Base-by-base conservation (phyloP, 2,888 invertebrate species). In the Ctena decussata region DNA sequence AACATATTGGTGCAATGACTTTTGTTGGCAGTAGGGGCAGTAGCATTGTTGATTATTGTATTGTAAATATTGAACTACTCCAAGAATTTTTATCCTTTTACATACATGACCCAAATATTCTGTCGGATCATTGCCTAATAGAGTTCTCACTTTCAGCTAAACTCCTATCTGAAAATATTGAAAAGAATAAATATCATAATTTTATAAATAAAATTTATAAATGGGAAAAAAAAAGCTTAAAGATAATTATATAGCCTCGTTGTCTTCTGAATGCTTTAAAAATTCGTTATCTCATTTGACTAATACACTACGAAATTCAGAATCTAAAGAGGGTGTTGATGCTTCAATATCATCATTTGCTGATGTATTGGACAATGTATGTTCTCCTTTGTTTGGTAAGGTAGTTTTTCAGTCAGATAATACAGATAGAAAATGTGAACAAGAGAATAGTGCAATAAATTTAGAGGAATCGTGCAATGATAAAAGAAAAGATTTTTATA, bases 101-200 rank as follows among this genome's bases (percentile, higher is more conserved):
- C 27, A 41, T 79, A 8, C 37, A 79, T 39, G 79, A 79, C 21
- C 73, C 72, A 2, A 79, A 72, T 41, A 72, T 73, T 21, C 49
- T 79, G 1, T 79, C 79, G 1, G 80, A 80, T 35, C 69, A 60
- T 60, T 80, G 80, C 44, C n/a, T 65, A 8, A 41, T 74, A 65
- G 80, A 73, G 21, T 80, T 80, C 65, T 24, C 41, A 46, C 27
- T 73, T 8, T 73, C 35, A 3, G 12, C 73, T 11, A 41, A 41
- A 6, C 6, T 41, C 15, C 15, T 1, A 5, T 12, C 5, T 37
- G 6, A 37, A 2, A 35, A 35, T 8, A 2, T 21, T 6, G 27
- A 8, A 15, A 15, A 39, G 5, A 8, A 5, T 21, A 5, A 37
- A 15, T 21, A n/a, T 24, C 8, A 73, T 27, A 21, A 30, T 12